A percentile compares a stretch with the other conserved stretches of the same genome.
phyloP scores from a whole-genome alignment of 2,888 invertebrate genomes.

The Stomorhina lunata region DNA sequence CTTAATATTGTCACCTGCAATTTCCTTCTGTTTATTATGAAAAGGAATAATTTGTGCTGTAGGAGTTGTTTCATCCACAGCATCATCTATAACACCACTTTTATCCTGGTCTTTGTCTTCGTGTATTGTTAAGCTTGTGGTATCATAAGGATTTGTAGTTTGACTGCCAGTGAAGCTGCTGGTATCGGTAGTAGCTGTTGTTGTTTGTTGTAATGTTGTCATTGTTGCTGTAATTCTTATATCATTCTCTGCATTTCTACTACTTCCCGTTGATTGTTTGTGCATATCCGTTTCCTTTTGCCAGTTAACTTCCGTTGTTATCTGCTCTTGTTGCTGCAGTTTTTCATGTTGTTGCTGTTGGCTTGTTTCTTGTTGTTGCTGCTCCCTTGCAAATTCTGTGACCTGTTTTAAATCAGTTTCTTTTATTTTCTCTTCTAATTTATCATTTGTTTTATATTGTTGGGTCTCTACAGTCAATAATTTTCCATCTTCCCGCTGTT shows the following conservation, averaged over 20 bases:
- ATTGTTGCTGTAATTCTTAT: constrained; percentile 51
- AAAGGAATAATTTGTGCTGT: background rate
- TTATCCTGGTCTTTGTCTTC: background rate
- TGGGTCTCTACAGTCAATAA: constrained; percentile 14
- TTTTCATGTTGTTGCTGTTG: constrained; percentile 38
- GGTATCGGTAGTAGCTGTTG: background rate
- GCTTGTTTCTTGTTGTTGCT: constrained; percentile 54
- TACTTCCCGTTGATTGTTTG: constrained; percentile 48
- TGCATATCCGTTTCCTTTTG: constrained; percentile 66
- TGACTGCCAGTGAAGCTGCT: background rate
- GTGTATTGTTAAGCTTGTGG: background rate
- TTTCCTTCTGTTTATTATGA: constrained; percentile 27
- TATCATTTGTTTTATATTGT: constrained; percentile 36
- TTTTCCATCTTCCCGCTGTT: too few species aligned
- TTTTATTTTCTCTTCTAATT: constrained; percentile 38
- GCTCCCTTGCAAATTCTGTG: constrained; percentile 42
- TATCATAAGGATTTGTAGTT: background rate
- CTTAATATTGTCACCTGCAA: constrained; percentile 65
- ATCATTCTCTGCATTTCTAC: constrained; percentile 38
- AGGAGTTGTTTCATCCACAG: background rate
- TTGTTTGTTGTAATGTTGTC: constrained; percentile 28
- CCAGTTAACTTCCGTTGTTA: constrained; percentile 63
- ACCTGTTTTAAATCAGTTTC: constrained; percentile 43
- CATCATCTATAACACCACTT: background rate
- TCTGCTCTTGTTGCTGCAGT: constrained; percentile 52